Conservation (phyloP, 2,888 invertebrate species). For the Meloe dianella region DNA sequence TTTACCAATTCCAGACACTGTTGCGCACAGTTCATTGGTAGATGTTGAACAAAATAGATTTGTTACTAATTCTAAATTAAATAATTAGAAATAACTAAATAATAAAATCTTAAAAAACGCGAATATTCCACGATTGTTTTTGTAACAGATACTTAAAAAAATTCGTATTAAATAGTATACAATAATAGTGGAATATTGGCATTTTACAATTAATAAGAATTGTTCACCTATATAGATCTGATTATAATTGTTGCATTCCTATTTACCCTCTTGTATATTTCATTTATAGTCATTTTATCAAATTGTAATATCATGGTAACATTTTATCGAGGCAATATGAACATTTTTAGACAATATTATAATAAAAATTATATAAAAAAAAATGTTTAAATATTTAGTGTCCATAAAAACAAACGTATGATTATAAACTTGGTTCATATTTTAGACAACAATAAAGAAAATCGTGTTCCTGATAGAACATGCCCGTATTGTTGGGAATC, state of each 20-base stretch:
- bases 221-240: not conserved
- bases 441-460: no score
- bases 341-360: slow-evolving; percentile 8
- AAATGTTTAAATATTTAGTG: no score
- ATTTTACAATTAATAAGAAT: not conserved
- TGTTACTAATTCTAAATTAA: slow-evolving; percentile 40
- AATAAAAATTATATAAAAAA: not conserved
- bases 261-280: slow-evolving; percentile 3
- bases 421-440: no score
- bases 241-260: not conserved
- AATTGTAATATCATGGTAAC: slow-evolving; percentile 6
- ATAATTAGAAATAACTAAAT: slow-evolving; percentile 7
- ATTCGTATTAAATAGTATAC: not conserved
- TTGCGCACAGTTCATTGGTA: slow-evolving; percentile 58
- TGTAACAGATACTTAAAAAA: not conserved
- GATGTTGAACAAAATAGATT: slow-evolving; percentile 52
- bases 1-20: slow-evolving; percentile 78
- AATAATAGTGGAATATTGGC: not conserved
- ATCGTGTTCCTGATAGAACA: no score
- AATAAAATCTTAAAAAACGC: not conserved
- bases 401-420: no score
- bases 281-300: not conserved
- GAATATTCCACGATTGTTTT: not conserved
- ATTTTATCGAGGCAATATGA: not conserved
- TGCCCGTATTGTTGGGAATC: no score